Base-by-base conservation (phyloP, 2,113 vertebrate genomes). In the Brachyhypopomus occidentalis region DNA sequence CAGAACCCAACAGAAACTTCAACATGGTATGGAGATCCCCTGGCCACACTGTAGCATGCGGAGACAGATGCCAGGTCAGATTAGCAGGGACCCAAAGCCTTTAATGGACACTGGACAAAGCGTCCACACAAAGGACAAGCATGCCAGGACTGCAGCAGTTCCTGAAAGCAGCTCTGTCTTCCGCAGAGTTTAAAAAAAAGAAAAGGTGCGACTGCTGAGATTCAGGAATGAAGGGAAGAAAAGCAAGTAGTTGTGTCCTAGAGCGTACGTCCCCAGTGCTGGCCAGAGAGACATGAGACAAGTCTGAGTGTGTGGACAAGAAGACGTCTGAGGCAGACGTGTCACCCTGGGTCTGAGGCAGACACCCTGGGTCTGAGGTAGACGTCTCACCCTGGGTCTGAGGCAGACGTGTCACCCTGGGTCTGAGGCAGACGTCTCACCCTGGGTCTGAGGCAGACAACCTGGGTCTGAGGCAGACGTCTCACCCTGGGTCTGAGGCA, bases 111-210 rank as follows among this genome's bases (percentile, higher is more conserved):
- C 86, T 85, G 88, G 81, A 88, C 88, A 90, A 89, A 87, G 83
- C 83, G 86, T 80, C 73, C 84, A 84, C 77, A 88, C 63, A 87
- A 58, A 76, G 83, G 83, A 74, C 75, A 85, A 83, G 78, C 86
- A 79, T 85, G 82, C 76, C 2, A 81, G 79, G 74, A 75, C 38
- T 23, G 59, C 80, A 80, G 78, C 83, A 66, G 41, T 77, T 80
- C 84, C 89, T 91, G 84, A 92, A 92, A 88, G 90, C 82, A 72
- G 80, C 88, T 91, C 92, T 92, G 91, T 93, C 64, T 78, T 82
- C 75, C 59, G 80, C 41, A 4, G 6, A 70, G 82, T 59, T n/a
- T 30, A n/a, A n/a, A n/a, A 78, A 36, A 14, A 1, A 58, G 45
- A 59, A 52, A 5, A 72, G 22, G 34, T 38, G 69, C 52, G 23